These are phyloP conservation scores for Andrena minutula DNA, from an alignment of 2,888 invertebrate species.

Conservation along the genomic window DNA sequence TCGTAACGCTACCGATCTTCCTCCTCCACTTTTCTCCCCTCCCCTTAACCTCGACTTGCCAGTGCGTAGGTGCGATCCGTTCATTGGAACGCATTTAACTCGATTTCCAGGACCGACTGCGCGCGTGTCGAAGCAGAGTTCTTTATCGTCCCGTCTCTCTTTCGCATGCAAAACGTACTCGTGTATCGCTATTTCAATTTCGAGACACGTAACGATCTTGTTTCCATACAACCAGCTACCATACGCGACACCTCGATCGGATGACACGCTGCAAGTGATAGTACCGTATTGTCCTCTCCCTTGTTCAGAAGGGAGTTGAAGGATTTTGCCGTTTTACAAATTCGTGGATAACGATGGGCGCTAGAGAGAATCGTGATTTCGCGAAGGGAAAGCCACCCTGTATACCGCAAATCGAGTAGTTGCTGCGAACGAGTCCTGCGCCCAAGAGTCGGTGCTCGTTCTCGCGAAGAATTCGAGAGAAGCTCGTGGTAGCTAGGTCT, in stretches of 20 bases:
- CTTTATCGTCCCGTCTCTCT: conserved; percentile 11
- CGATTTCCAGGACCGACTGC: conserved; percentile 64
- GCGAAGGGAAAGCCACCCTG: neutral
- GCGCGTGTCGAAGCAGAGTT: neutral
- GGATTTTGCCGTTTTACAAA: too few relatives aligned
- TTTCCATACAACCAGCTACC: neutral
- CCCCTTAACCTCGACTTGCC: conserved; percentile 16
- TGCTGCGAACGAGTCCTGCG: neutral
- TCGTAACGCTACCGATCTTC: conserved; percentile 79
- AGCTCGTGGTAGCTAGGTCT: conserved; percentile 18
- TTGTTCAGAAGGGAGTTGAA: too few relatives aligned
- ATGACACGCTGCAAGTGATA: too few relatives aligned
- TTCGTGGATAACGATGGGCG: neutral
- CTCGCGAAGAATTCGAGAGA: conserved; percentile 4
- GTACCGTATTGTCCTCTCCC: too few relatives aligned
- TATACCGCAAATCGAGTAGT: neutral
- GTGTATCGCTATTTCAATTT: too few relatives aligned
- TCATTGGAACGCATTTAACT: conserved; percentile 71
- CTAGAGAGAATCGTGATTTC: neutral
- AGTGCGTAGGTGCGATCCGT: conserved; percentile 75
- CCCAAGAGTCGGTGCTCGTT: neutral
- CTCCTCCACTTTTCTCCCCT: conserved; percentile 53
- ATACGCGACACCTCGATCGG: neutral
- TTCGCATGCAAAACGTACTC: neutral
- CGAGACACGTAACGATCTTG: too few relatives aligned